A percentile compares a stretch with the other conserved stretches of the same genome.
Conservation (phyloP, 92 coral and sea anemone genomes). For the Epizoanthus fatuus region DNA sequence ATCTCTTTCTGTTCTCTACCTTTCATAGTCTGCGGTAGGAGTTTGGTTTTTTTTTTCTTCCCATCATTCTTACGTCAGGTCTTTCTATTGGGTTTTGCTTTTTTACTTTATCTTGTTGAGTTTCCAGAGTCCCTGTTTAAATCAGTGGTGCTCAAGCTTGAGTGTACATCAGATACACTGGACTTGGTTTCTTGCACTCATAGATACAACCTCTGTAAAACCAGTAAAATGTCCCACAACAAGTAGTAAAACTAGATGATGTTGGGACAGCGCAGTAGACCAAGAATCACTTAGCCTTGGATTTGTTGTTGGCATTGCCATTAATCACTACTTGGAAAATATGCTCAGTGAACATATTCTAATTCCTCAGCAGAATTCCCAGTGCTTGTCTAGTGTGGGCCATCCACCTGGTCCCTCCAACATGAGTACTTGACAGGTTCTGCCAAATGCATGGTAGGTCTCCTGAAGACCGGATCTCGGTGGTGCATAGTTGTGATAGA, state of each 20-base stretch:
- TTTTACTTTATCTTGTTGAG: too few relatives aligned
- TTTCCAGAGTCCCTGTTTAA: too few relatives aligned
- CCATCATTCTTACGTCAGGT: too few relatives aligned
- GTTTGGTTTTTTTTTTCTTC: too few relatives aligned
- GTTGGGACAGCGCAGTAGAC: conserved; percentile 18
- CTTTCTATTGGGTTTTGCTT: too few relatives aligned
- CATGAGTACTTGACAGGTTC: neutral
- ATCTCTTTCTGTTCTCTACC: too few relatives aligned
- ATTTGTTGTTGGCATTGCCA: conserved; percentile 8
- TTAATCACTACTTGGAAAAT: conserved; percentile 17
- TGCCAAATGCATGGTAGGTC: conserved; percentile 10
- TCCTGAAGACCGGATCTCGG: conserved; percentile 21
- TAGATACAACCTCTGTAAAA: neutral
- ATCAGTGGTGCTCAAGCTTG: too few relatives aligned
- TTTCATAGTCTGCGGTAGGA: too few relatives aligned
- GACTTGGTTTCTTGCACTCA: neutral
- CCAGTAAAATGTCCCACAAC: conserved; percentile 38
- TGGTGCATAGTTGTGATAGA: conserved; percentile 37
- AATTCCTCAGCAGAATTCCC: conserved; percentile 24
- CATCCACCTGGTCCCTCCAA: conserved; percentile 25
- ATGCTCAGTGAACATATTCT: neutral
- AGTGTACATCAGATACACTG: neutral
- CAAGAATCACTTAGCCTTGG: conserved; percentile 43
- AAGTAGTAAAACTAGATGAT: conserved; percentile 17
- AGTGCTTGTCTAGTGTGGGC: conserved; percentile 21